These are phyloP conservation scores for Squalus acanthias DNA, from an alignment of 2,797 vertebrate species.

Conservation along the genomic window DNA sequence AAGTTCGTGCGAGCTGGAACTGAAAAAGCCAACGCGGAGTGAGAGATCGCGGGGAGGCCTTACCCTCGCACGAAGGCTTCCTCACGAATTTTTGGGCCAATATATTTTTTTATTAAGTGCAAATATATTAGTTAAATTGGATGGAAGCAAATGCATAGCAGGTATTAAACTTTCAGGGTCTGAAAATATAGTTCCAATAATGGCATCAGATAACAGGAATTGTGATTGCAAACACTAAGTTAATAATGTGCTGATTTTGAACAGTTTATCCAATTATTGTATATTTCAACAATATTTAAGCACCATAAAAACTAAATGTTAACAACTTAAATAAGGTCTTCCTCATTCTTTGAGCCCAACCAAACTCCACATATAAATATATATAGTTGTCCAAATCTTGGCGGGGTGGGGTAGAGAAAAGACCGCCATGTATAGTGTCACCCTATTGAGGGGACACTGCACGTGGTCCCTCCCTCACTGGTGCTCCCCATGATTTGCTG, in stretches of 20 bases:
- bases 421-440: neutral
- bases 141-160: too few relatives aligned
- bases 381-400: neutral
- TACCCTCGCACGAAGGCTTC: too few relatives aligned
- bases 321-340: neutral
- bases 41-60: too few relatives aligned
- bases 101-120: neutral
- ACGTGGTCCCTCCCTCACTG: neutral
- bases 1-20: too few relatives aligned
- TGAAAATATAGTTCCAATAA: neutral
- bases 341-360: neutral
- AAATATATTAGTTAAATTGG: neutral
- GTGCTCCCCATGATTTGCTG: neutral
- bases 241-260: neutral
- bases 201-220: neutral
- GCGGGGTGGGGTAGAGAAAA: neutral
- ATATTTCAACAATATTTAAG: neutral
- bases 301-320: neutral
- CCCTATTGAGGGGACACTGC: neutral
- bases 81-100: too few relatives aligned
- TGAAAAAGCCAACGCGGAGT: too few relatives aligned
- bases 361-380: neutral
- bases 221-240: neutral
- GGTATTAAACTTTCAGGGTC: neutral
- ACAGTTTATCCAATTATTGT: neutral